Conservation (phyloP, 2,888 invertebrate genomes). For the Diarsia brunnea region DNA sequence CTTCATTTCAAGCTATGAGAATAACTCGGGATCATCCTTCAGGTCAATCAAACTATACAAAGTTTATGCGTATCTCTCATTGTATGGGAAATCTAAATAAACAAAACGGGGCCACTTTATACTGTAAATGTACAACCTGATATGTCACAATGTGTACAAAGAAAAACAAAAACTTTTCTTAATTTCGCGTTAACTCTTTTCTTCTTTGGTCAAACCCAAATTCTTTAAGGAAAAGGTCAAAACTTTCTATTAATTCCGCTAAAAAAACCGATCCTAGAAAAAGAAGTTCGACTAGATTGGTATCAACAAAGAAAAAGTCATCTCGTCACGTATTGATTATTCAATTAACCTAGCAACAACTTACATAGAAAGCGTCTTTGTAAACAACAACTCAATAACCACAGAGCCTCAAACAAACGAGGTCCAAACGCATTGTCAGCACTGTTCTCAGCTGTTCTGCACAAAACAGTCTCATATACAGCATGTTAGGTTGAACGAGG, state of each 20-base stretch:
- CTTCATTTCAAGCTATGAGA: background rate
- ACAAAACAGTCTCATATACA: constrained; percentile 13
- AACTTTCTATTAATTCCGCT: background rate
- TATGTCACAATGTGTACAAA: no score
- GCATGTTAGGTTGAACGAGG: no score
- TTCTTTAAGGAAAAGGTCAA: background rate
- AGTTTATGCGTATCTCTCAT: no score
- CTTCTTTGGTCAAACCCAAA: background rate
- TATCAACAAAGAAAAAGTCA: background rate
- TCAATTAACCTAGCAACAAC: background rate
- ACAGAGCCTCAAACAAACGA: constrained; percentile 5
- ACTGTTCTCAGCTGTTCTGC: constrained; percentile 29
- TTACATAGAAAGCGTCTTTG: constrained; percentile 10
- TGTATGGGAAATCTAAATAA: no score
- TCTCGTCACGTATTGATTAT: background rate
- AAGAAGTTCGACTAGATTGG: no score
- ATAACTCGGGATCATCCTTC: background rate
- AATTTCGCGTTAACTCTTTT: background rate
- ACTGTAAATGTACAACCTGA: no score
- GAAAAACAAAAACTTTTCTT: background rate
- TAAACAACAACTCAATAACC: background rate
- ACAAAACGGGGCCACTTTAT: no score
- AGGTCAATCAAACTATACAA: no score
- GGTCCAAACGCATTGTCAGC: constrained; percentile 17
- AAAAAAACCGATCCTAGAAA: background rate